Conservation (phyloP, 2,113 vertebrate genomes). For the Lasiurus borealis region DNA sequence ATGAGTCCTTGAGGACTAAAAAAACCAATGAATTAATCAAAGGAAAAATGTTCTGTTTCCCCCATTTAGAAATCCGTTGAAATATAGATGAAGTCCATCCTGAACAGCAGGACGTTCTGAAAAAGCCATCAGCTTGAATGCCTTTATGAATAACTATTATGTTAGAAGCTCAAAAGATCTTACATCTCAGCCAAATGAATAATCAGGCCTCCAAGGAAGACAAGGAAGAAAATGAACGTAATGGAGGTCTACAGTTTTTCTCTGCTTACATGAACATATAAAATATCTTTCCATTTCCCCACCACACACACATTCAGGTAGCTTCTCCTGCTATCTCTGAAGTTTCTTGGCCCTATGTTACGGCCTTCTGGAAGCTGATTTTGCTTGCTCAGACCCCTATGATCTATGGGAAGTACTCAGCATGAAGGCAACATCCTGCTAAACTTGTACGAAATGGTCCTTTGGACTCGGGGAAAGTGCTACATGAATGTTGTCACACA, state of each 20-base stretch:
- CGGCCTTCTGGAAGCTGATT: not conserved
- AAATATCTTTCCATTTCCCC: not conserved
- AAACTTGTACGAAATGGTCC: not conserved
- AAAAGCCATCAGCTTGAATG: constrained; percentile 74
- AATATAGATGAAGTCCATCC: constrained; percentile 75
- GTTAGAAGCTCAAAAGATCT: constrained; percentile 56
- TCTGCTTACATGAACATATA: not conserved
- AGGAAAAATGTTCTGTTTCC: constrained; percentile 69
- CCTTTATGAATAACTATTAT: constrained; percentile 60
- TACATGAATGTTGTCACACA: not conserved
- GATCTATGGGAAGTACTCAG: not conserved
- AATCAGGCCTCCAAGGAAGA: constrained; percentile 25
- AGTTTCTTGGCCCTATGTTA: not conserved
- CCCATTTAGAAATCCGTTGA: constrained; percentile 77
- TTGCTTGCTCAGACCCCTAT: not conserved
- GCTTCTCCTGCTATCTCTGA: not conserved
- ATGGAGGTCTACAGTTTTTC: not conserved
- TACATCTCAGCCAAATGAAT: constrained; percentile 65
- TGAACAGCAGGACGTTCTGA: constrained; percentile 56
- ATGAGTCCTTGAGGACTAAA: constrained; percentile 64
- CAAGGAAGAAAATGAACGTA: not conserved
- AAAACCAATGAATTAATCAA: constrained; percentile 76
- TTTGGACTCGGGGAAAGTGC: not conserved
- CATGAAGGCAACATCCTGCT: not conserved
- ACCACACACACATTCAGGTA: not conserved